A percentile compares a stretch with the other conserved stretches of the same genome.
Evolutionary conservation across 2,888 invertebrate genomes (phyloP).

Genomic region (Drosophila robusta): DNA sequence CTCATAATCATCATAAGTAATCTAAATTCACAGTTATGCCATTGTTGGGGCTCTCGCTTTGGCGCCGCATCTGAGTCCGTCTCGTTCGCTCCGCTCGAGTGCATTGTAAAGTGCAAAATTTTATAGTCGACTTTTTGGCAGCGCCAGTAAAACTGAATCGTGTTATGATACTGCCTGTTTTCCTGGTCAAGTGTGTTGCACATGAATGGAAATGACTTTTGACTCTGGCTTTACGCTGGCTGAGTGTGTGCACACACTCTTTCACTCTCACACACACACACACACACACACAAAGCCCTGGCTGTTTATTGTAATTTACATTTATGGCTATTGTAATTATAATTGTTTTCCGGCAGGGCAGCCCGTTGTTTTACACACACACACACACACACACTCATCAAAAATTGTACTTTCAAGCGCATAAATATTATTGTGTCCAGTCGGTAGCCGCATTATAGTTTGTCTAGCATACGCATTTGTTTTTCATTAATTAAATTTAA

Average conservation of each 20-base stretch:
- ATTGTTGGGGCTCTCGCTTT: slow-evolving; percentile 33
- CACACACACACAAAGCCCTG: slow-evolving; percentile 3
- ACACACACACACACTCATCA: slow-evolving; percentile 12
- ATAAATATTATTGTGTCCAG: slow-evolving; percentile 35
- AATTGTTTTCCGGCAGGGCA: slow-evolving; percentile 51
- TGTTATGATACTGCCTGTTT: slow-evolving; percentile 20
- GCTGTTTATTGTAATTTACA: slow-evolving; percentile 61
- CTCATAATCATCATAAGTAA: slow-evolving; percentile 74
- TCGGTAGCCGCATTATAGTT: slow-evolving; percentile 8
- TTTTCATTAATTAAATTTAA: slow-evolving; percentile 49
- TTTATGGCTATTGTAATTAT: slow-evolving; percentile 73
- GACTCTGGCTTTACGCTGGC: slow-evolving; percentile 15
- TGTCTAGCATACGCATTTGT: slow-evolving; percentile 24
- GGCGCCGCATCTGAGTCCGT: background rate
- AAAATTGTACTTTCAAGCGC: slow-evolving; percentile 15
- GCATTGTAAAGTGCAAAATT: slow-evolving; percentile 64
- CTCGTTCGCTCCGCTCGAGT: slow-evolving; percentile 32
- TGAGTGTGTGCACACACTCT: background rate
- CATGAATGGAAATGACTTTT: slow-evolving; percentile 46
- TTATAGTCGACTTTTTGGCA: slow-evolving; percentile 64
- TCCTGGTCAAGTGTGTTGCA: slow-evolving; percentile 35
- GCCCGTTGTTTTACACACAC: slow-evolving; percentile 22
- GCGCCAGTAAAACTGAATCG: slow-evolving; percentile 35
- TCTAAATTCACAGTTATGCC: slow-evolving; percentile 75
- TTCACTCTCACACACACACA: slow-evolving; percentile 1